Evolutionary conservation across 2,113 vertebrate genomes (phyloP), one percentile per base, ranked within the genome.

Genomic region (Upupa epops): DNA sequence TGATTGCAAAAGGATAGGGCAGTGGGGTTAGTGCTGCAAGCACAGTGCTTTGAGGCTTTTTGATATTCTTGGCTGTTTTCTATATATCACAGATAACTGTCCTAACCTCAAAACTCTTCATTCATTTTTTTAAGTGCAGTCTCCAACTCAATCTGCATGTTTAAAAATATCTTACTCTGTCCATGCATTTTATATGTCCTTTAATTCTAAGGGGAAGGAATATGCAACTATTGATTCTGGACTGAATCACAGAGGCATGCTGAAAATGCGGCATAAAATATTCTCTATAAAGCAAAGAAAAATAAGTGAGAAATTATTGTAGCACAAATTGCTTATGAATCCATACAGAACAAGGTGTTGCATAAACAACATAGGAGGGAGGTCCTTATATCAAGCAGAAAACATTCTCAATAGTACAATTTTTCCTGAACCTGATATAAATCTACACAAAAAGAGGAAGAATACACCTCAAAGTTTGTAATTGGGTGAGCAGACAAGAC

Each of bases 251-350:
- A 76, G 34, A 91, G 78, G 83, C 45, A 52, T 14, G 29, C 75
- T 83, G 72, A 91, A 96, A 88, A 55, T 68, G 90, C 79, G 91
- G 82, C 68, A 91, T 64, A 76, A 92, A 94, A 83, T 74, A 59
- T 75, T 66, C 73, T 79, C 79, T 52, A 80, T 84, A 82, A 92
- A 95, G 36, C 49, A 86, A 88, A 86, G 69, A 84, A 89, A 87
- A 90, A 49, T 78, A 84, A 89, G 56, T 72, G 28, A 60, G 83
- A 88, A 85, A 77, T 55, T 4, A 89, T 48, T 60, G 48, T 72
- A 83, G 79, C 59, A 77, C 82, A 77, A 94, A 91, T 91, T 91
- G 82, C 52, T 93, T 91, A 88, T 77, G 75, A 94, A 88, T 60
- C 52, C 48, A 72, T 77, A 34, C 19, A 77, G 88, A 91, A 48